Evolutionary conservation across 2,797 vertebrate species (phyloP).

Genomic region (Clarias fuscus): DNA sequence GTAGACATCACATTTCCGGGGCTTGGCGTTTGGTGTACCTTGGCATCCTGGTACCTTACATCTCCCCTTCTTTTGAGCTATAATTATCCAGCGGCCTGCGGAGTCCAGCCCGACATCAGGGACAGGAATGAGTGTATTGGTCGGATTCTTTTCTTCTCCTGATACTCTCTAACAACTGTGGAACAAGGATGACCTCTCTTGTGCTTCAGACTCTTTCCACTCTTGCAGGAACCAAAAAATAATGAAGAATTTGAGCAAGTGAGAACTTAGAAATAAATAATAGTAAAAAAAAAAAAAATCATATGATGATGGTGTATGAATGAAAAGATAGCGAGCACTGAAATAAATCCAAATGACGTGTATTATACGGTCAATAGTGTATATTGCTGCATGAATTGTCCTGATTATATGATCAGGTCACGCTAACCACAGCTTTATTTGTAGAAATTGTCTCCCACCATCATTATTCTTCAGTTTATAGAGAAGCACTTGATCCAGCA

Average conservation of each 20-base stretch:
- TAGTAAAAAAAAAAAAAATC: too few species aligned
- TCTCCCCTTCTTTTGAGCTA: constrained; percentile 44
- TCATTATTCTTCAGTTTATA: neutral
- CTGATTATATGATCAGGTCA: neutral
- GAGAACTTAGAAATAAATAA: too few species aligned
- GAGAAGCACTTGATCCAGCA: neutral
- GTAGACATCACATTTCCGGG: constrained; percentile 36
- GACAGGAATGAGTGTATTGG: too few species aligned
- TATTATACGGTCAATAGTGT: neutral
- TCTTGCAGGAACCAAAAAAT: too few species aligned
- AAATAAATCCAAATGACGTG: neutral
- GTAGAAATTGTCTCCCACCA: neutral
- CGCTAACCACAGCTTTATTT: neutral
- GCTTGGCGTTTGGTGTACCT: constrained; percentile 42
- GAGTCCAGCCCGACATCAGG: too few species aligned
- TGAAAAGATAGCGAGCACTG: neutral
- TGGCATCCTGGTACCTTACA: constrained; percentile 41
- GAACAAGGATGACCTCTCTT: too few species aligned
- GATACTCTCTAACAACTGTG: too few species aligned
- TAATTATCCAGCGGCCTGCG: constrained; percentile 3
- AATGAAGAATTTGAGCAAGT: too few species aligned
- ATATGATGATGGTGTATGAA: too few species aligned
- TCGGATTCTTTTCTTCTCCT: too few species aligned
- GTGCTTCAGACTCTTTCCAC: too few species aligned
- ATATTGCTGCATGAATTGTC: neutral